Conservation (phyloP, 2,113 vertebrate genomes). For the Sylvia atricapilla region DNA sequence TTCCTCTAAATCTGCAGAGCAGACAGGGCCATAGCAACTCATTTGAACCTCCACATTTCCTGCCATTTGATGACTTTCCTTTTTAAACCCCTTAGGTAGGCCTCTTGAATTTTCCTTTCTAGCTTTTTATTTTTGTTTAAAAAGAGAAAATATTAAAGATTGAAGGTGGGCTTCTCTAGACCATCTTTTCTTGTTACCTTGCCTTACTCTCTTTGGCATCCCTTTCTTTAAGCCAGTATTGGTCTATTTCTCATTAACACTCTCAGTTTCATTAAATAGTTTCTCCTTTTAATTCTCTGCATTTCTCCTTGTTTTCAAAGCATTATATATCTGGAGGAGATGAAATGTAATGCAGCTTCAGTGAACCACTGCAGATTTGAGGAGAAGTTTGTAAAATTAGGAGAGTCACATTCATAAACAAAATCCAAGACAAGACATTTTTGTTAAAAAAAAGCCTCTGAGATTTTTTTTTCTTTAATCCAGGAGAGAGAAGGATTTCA, state of each 20-base stretch:
- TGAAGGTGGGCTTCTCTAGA: background rate
- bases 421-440: background rate
- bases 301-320: background rate
- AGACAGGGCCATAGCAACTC: fast-evolving
- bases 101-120: background rate
- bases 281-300: background rate
- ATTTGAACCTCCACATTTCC: background rate
- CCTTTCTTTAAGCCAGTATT: background rate
- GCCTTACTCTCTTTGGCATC: background rate
- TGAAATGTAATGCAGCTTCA: background rate
- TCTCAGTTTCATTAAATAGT: background rate
- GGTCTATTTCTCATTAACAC: background rate
- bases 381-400: background rate
- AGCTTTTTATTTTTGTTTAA: background rate
- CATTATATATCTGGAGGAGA: background rate
- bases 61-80: background rate
- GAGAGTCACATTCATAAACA: background rate
- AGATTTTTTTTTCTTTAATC: background rate
- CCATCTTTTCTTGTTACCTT: background rate
- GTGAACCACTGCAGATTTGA: background rate
- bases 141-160: background rate
- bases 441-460: background rate
- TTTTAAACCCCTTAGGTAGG: background rate
- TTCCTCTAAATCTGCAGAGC: background rate
- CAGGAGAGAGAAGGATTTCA: background rate